Evolutionary conservation across 1,140 invertebrate genomes (phyloP), one percentile per base, ranked within the genome.

Genomic region (Trachymyrmex septentrionalis): DNA sequence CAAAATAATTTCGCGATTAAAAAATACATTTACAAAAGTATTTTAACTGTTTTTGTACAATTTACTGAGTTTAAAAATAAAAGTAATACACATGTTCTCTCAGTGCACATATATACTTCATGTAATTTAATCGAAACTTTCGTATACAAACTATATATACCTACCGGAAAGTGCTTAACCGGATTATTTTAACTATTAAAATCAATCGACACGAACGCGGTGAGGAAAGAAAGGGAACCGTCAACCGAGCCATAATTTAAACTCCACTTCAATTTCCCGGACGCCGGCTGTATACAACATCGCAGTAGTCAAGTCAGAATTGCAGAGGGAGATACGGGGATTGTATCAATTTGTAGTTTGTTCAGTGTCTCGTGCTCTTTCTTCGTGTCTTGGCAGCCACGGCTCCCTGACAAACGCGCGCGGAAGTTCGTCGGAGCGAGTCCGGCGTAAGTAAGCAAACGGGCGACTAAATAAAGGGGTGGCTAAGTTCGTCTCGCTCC

Each of bases 381-480:
- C 80, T 53, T 72, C 67, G 61, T 55, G 61, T 69, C 69, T 87
- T 59, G 86, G 81, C 38, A 85, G 34, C 50, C 21, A 61, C 69
- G 55, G 50, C 63, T 55, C 53, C 34, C 80, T 90, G 89, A 90
- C 89, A 82, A 85, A 86, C 85, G 57, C 84, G 75, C 44, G 76
- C 77, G 48, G 14, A 53, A 84, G 69, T 84, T 84, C 69, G 86
- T 73, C 76, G 66, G 59, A 76, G 55, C 77, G 59, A 75, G 76
- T 71, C 72, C 48, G 88, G 76, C 78, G 66, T 86, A 89, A 91
- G 90, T 77, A 90, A 91, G 86, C 86, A 87, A 92, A 84, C 89
- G 88, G 38, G 75, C 78, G 90, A 86, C 87, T 88, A 88, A 87
- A 91, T 91, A 89, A 88, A 91, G 90, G 86, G 90, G 72, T 76